Evolutionary conservation across 2,888 invertebrate species (phyloP).

Genomic region (Ichneumoninae sp.): DNA sequence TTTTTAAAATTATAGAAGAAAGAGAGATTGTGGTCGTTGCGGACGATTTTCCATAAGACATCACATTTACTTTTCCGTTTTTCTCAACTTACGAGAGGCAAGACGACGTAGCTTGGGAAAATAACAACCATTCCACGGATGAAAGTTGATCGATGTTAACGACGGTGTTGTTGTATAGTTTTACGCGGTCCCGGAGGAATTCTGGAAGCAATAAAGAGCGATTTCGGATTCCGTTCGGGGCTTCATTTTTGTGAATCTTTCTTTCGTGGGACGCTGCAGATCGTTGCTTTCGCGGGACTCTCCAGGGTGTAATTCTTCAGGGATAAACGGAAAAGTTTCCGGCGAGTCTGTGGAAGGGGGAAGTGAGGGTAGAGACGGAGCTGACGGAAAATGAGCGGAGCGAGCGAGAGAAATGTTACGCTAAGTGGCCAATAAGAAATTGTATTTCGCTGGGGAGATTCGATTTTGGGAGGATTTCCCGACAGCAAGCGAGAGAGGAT

Average conservation of each 20-base stretch:
- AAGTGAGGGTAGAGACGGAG: constrained; percentile 54
- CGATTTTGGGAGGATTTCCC: constrained; percentile 60
- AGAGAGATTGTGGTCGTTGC: not conserved
- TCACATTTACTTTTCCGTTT: constrained; percentile 16
- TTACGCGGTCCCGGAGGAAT: constrained; percentile 49
- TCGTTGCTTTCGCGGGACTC: constrained; percentile 46
- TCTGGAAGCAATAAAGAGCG: constrained; percentile 50
- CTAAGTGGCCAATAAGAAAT: constrained; percentile 71
- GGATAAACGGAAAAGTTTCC: constrained; percentile 65
- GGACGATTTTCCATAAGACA: constrained; percentile 21
- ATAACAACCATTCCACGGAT: constrained; percentile 40
- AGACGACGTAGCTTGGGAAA: not conserved
- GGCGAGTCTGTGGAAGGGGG: constrained; percentile 40
- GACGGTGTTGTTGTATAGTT: constrained; percentile 33
- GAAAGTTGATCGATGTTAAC: constrained; percentile 53
- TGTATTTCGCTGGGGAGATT: constrained; percentile 71
- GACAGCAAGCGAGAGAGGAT: not conserved
- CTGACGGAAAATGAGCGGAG: constrained; percentile 24
- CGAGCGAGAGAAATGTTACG: constrained; percentile 39
- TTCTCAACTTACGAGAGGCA: constrained; percentile 1
- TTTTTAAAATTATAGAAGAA: not conserved
- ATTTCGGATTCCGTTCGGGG: constrained; percentile 48
- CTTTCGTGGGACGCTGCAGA: constrained; percentile 27
- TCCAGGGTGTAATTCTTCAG: constrained; percentile 62
- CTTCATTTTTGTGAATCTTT: constrained; percentile 54